Percentiles rank a stretch among this genome's conserved stretches.
Conservation (phyloP, 1,140 invertebrate species). For the Nasonia giraulti region DNA sequence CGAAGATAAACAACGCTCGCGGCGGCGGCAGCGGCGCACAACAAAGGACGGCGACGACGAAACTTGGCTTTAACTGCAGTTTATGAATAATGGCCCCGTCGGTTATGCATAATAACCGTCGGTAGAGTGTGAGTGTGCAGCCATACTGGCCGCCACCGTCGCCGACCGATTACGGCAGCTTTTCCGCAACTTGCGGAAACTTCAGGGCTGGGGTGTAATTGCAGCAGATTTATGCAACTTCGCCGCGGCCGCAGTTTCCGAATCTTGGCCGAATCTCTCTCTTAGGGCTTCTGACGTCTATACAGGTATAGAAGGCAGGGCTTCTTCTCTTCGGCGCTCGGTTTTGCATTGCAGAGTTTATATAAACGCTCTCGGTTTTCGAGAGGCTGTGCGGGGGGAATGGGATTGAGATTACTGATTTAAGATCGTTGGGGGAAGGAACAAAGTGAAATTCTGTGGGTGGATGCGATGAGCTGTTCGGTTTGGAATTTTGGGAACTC, state of each 20-base stretch:
- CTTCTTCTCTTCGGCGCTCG: too few species aligned
- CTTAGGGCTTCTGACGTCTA: too few species aligned
- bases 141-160: not conserved
- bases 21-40: not conserved
- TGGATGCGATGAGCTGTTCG: too few species aligned
- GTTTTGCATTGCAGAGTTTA: too few species aligned
- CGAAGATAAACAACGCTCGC: not conserved
- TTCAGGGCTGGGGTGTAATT: not conserved
- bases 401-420: too few species aligned
- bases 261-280: not conserved
- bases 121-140: not conserved
- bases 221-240: conserved; percentile 26
- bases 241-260: not conserved
- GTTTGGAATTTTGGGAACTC: too few species aligned
- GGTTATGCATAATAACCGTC: not conserved
- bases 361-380: too few species aligned
- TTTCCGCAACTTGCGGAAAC: not conserved
- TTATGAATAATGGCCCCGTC: not conserved
- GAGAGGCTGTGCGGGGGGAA: too few species aligned
- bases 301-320: too few species aligned
- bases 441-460: too few species aligned
- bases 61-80: conserved; percentile 13
- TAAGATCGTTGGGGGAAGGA: too few species aligned
- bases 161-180: not conserved
- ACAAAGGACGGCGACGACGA: not conserved